phyloP scores from a whole-genome alignment of 2,888 invertebrate species.

The Diaprepes abbreviatus region DNA sequence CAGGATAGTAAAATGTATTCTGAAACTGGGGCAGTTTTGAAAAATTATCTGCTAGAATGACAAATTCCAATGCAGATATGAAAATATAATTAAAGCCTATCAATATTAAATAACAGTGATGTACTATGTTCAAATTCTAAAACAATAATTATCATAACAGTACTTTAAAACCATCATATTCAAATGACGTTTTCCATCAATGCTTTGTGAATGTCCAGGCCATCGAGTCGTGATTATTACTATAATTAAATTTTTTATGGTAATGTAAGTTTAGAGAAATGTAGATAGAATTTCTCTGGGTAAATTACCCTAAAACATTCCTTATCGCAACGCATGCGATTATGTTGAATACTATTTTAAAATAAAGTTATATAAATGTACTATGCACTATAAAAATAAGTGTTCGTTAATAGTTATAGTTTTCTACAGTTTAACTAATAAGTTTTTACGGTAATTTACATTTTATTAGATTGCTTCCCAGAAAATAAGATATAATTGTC shows the following conservation, averaged over 20 bases:
- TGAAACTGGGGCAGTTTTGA: too few species aligned
- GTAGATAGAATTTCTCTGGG: background rate
- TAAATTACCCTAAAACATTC: background rate
- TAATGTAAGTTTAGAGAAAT: background rate
- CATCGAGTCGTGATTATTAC: background rate
- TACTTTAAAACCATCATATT: constrained; percentile 14
- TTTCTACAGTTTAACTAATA: too few species aligned
- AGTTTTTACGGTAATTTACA: too few species aligned
- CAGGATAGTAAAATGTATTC: too few species aligned
- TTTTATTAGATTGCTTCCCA: too few species aligned
- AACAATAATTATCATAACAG: constrained; percentile 24
- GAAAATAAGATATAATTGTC: too few species aligned
- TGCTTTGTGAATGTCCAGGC: background rate
- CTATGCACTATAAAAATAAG: too few species aligned
- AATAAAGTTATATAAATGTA: background rate
- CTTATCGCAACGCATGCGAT: background rate
- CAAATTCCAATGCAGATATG: constrained; percentile 13
- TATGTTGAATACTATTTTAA: background rate
- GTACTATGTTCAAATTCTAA: constrained; percentile 18
- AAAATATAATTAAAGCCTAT: constrained; percentile 12
- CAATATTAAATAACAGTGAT: constrained; percentile 10
- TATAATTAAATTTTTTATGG: constrained; percentile 23
- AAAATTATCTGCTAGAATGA: background rate
- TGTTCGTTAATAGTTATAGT: too few species aligned
- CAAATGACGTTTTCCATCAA: constrained; percentile 17